A percentile compares a stretch with the other conserved stretches of the same genome.
phyloP scores from a whole-genome alignment of 2,888 invertebrate genomes.

The Idaea biselata region DNA sequence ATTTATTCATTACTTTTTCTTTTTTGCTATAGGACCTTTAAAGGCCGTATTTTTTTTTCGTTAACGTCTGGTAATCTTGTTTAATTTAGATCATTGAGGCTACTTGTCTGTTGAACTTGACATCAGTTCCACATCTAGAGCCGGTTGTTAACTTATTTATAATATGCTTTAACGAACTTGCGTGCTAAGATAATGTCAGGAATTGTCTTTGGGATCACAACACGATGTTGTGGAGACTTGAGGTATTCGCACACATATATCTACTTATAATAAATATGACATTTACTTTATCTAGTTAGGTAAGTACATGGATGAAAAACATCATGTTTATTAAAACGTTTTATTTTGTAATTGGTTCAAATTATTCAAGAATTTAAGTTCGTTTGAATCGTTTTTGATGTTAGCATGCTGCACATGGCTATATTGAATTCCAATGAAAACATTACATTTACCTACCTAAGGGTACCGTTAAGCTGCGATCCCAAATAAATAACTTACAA shows the following conservation, averaged over 20 bases:
- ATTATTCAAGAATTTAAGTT: conserved; percentile 15
- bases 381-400: conserved; percentile 30
- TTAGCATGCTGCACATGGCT: conserved; percentile 41
- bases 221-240: no score
- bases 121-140: conserved; percentile 50
- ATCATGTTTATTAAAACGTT: no score
- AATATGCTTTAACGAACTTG: background rate
- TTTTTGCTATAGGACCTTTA: conserved; percentile 60
- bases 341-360: conserved; percentile 11
- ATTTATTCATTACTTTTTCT: conserved; percentile 34
- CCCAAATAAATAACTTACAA: conserved; percentile 61
- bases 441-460: conserved; percentile 40
- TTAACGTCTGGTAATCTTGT: conserved; percentile 55
- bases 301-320: no score
- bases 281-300: no score
- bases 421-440: conserved; percentile 48
- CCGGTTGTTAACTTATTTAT: conserved; percentile 41
- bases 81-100: conserved; percentile 52
- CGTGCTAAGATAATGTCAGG: background rate
- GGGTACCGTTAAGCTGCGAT: conserved; percentile 61
- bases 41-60: conserved; percentile 56
- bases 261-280: no score
- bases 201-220: background rate
- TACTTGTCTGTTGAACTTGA: conserved; percentile 39
- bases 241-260: no score